A percentile compares a stretch with the other conserved stretches of the same genome.
Conservation (phyloP, 2,797 vertebrate genomes). For the Smutsia gigantea region DNA sequence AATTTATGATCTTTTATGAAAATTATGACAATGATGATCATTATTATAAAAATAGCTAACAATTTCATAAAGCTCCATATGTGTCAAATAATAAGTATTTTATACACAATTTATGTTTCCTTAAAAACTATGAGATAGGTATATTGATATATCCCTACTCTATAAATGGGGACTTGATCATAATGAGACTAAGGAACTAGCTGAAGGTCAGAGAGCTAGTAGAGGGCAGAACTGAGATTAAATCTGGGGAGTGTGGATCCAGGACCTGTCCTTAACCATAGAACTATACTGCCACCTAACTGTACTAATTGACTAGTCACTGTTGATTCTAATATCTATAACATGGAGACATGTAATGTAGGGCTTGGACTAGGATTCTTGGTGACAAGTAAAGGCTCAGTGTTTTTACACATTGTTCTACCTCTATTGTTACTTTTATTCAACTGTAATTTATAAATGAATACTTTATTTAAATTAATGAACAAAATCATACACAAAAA, state of each 20-base stretch:
- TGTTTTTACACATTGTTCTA: neutral
- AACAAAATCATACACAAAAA: neutral
- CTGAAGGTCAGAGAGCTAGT: neutral
- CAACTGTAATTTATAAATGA: neutral
- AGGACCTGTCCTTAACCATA: neutral
- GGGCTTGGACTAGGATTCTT: no score
- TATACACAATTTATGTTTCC: neutral
- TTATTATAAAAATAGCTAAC: neutral
- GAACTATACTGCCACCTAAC: neutral
- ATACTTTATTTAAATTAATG: neutral
- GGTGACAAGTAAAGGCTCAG: neutral
- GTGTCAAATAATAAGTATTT: neutral
- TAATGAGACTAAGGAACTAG: neutral
- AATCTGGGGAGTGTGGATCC: neutral
- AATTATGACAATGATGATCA: neutral
- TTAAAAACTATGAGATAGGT: neutral
- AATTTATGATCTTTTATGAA: neutral
- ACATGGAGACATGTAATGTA: neutral
- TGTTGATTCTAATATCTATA: neutral
- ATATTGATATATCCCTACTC: neutral
- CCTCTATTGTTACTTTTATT: neutral
- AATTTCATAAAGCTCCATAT: neutral
- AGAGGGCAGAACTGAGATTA: neutral
- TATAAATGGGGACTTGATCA: neutral
- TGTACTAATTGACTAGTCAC: neutral